phyloP scores from a whole-genome alignment of 2,888 invertebrate genomes.

The Zygaena filipendulae region DNA sequence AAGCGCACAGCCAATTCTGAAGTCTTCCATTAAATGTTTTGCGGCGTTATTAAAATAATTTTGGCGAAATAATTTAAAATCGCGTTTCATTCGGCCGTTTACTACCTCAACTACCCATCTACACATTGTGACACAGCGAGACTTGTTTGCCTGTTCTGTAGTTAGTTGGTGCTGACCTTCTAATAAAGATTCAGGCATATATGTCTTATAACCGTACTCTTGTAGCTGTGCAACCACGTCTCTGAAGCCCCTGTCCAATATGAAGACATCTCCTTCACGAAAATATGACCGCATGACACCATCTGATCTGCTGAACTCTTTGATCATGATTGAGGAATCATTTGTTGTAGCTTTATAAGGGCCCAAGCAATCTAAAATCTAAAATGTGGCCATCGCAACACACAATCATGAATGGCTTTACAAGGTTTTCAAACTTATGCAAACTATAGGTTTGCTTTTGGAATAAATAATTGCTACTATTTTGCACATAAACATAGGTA shows the following conservation, averaged over 20 bases:
- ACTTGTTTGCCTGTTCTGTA: conserved; percentile 8
- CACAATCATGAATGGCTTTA: conserved; percentile 12
- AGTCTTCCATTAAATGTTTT: conserved; percentile 11
- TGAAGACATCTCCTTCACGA: conserved; percentile 6
- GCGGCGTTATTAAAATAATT: conserved; percentile 10
- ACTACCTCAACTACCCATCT: conserved; percentile 14
- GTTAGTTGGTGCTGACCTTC: conserved; percentile 8
- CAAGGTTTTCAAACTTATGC: conserved; percentile 13
- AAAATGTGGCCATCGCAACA: conserved; percentile 12
- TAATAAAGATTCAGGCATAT: conserved; percentile 7
- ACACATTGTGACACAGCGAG: conserved; percentile 6
- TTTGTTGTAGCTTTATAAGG: conserved; percentile 12
- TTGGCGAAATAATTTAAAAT: conserved; percentile 13
- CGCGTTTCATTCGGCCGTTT: conserved; percentile 13
- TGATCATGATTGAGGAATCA: conserved; percentile 7
- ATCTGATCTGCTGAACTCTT: conserved; percentile 1
- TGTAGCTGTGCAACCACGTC: conserved; percentile 4
- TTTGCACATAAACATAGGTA: conserved; percentile 15
- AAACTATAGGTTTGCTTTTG: conserved; percentile 15
- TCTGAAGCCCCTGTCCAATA: conserved; percentile 9
- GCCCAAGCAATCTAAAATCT: conserved; percentile 11
- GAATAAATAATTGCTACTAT: conserved; percentile 15
- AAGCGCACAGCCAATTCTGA: conserved; percentile 9
- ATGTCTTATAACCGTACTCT: conserved; percentile 4
- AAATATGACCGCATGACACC: conserved; percentile 1